Percentiles rank a stretch among this genome's conserved stretches.
Conservation (phyloP, 2,113 vertebrate species). For the Oryzias curvinotus region DNA sequence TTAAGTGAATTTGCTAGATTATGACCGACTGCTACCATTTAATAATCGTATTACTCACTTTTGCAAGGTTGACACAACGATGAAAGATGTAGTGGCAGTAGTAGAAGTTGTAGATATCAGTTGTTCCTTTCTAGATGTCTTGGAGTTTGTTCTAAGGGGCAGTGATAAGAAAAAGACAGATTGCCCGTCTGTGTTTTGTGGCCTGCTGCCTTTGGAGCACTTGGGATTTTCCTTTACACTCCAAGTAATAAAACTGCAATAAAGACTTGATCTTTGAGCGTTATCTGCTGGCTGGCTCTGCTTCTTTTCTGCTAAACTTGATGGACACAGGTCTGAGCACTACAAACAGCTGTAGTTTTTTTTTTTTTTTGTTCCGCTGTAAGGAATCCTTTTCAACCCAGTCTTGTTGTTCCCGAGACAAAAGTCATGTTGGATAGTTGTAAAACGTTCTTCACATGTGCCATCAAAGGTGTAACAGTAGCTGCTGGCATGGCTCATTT, state of each 20-base stretch:
- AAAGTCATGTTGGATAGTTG: slow-evolving; percentile 32
- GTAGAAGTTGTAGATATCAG: slow-evolving; percentile 12
- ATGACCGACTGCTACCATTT: too few species aligned
- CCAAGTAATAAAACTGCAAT: slow-evolving; percentile 37
- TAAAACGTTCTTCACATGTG: slow-evolving; percentile 10
- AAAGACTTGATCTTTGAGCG: slow-evolving; percentile 38
- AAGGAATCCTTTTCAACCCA: slow-evolving; percentile 41
- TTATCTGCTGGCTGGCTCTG: slow-evolving; percentile 23
- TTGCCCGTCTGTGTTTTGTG: slow-evolving; percentile 19
- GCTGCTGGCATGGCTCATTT: slow-evolving; percentile 25
- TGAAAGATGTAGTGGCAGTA: not conserved
- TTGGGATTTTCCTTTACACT: slow-evolving; percentile 24
- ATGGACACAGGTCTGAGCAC: slow-evolving; percentile 20
- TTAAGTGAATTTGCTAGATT: too few species aligned
- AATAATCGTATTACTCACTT: too few species aligned
- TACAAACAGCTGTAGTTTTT: slow-evolving; percentile 46
- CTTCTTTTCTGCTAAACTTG: slow-evolving; percentile 12
- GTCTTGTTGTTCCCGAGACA: slow-evolving; percentile 30
- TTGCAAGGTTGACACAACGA: not conserved
- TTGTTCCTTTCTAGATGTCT: slow-evolving; percentile 3
- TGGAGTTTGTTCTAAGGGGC: slow-evolving; percentile 22
- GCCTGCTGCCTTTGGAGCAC: slow-evolving; percentile 9
- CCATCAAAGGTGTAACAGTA: slow-evolving; percentile 26
- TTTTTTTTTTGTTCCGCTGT: slow-evolving; percentile 27
- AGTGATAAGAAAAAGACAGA: slow-evolving; percentile 33